Base-by-base conservation (phyloP, 2,113 vertebrate species). In the Alaudala cheleensis region DNA sequence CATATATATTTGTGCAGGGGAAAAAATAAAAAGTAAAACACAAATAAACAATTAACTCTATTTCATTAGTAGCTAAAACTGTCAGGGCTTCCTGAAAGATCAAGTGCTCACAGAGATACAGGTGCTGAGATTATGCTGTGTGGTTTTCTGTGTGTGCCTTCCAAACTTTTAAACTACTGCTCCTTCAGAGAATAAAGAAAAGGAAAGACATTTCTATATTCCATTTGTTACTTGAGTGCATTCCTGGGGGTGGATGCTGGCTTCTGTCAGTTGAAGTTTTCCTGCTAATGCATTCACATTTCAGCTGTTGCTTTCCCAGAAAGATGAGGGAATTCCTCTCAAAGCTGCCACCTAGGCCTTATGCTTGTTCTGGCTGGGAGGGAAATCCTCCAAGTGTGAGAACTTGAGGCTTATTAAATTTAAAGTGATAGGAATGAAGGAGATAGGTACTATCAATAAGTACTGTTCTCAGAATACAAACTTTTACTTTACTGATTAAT, bases 1-100 rank as follows among this genome's bases (percentile, higher is more conserved):
- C 2, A 4, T 5, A 24, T 4, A 29, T 39, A 33, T 33, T n/a
- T 9, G 22, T 37, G 16, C 15, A 37, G 15, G 1, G 6, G 3
- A 5, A 47, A 42, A 45, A 26, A 47, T 24, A 47, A 12, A 37
- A 37, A 37, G 37, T 37, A 37, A 37, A 37, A 37, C 37, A 37
- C 37, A 37, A 37, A 37, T n/a, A 24, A 14, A 12, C 18, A 24
- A 1, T 64, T 1, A n/a, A 44, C 4, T 23, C 5, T 69, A 47
- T 66, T 66, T 45, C 24, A n/a, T 50, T 73, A 62, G 5, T 24
- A 58, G 26, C 14, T 56, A 1, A 40, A 34, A 26, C 17, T 61
- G 26, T 31, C n/a, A 57, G 2, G 47, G 22, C 24, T 50, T 90
- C 62, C 57, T 53, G 39, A 22, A 58, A 42, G 39, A 12, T 9